Base-by-base conservation (phyloP, 1,140 invertebrate genomes). In the Melitaea cinxia region DNA sequence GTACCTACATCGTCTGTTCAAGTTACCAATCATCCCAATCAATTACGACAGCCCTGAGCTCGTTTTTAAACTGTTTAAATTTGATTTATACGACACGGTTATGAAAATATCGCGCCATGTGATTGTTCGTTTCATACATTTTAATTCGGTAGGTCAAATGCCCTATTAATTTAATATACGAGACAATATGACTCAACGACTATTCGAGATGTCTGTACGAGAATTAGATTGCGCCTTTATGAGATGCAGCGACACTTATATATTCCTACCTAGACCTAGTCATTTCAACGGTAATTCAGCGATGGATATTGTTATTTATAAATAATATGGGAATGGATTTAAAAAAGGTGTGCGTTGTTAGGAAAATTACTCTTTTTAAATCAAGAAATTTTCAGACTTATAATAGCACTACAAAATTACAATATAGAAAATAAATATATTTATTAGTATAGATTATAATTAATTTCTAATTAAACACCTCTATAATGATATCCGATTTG, bases 51-150 rank as follows among this genome's bases (percentile, higher is more conserved):
- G 53, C 69, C 68, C 57, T 75, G 72, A 65, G 35, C 64, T 70
- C 64, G 54, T 75, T 72, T 72, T 70, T 75, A 68, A 62, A 70
- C 57, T 69, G 47, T 35, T 64, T 68, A 72, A 75, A 70, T 75
- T 54, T 70, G 73, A 75, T 75, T 68, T 69, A 75, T 70, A 62
- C 26, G 59, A 66, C 50, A n/a, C 33, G 30, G 10, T 19, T 45
- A 35, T 67, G 45, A 63, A 63, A 67, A 56, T 60, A 66, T 55
- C 56, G 57, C 52, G 21, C 39, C 57, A 60, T 42, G 30, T 19
- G 17, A 60, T 66, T 54, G 52, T 60, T 65, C 28, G 42, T 39
- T 59, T 37, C 64, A 39, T 60, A 45, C 57, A 47, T 28, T 70
- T 56, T 64, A 58, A 62, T 12, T 70, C 62, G 68, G 17, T 12